These are phyloP conservation scores for Tretioscincus oriximinensis DNA, from an alignment of 2,113 vertebrate species.

Conservation along the genomic window DNA sequence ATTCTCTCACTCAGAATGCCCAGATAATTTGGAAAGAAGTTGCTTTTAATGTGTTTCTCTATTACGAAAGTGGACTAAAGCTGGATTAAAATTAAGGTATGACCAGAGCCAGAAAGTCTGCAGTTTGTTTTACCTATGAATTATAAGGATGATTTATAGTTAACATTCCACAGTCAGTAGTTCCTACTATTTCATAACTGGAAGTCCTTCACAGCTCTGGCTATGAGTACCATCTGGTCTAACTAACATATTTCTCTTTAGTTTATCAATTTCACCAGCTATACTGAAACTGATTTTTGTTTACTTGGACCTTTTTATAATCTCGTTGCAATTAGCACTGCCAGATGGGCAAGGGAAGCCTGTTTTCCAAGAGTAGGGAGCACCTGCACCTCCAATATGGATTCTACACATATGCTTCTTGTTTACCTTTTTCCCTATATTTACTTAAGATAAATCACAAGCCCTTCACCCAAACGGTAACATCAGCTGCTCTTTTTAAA, in stretches of 20 bases:
- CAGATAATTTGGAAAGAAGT: too few relatives aligned
- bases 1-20: too few relatives aligned
- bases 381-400: not conserved
- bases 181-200: constrained; percentile 10
- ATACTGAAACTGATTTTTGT: constrained; percentile 26
- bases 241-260: constrained; percentile 25
- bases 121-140: not conserved
- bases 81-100: too few relatives aligned
- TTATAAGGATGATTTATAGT: constrained; percentile 6
- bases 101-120: not conserved
- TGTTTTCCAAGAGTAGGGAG: not conserved
- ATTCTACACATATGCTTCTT: not conserved
- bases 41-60: too few relatives aligned
- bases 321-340: constrained; percentile 18
- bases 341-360: constrained; percentile 24
- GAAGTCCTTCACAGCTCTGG: constrained; percentile 4
- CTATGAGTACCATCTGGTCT: constrained; percentile 20
- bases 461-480: constrained; percentile 22
- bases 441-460: constrained; percentile 31
- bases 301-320: constrained; percentile 36
- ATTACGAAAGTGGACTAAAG: too few relatives aligned
- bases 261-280: constrained; percentile 32
- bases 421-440: not conserved
- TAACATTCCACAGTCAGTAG: not conserved
- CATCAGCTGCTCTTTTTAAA: constrained; percentile 12